These are phyloP conservation scores for Calyptomena viridis DNA, from an alignment of 2,113 vertebrate species.

Conservation along the genomic window DNA sequence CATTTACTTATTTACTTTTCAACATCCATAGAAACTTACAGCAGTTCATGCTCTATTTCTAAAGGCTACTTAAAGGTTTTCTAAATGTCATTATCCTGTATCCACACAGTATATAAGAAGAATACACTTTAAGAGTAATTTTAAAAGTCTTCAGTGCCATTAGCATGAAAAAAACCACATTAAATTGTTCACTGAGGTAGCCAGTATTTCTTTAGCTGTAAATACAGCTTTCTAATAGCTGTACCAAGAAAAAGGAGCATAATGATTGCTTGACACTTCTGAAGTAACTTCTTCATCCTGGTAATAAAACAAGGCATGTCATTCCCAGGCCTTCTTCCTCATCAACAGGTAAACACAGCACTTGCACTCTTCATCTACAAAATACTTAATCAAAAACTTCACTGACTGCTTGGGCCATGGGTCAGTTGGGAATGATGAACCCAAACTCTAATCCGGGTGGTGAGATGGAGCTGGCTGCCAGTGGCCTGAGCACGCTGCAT, in stretches of 20 bases:
- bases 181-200: background rate
- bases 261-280: background rate
- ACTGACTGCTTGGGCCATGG: background rate
- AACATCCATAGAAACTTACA: background rate
- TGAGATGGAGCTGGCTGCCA: background rate
- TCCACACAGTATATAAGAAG: background rate
- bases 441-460: background rate
- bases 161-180: background rate
- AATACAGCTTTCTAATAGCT: too few species aligned
- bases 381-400: background rate
- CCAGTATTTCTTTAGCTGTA: background rate
- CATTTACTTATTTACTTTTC: background rate
- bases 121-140: background rate
- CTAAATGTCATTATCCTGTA: background rate
- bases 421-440: background rate
- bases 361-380: background rate
- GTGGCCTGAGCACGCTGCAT: background rate
- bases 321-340: background rate
- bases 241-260: background rate
- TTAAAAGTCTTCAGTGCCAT: background rate
- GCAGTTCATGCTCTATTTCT: background rate
- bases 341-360: background rate
- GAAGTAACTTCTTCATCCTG: background rate
- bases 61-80: background rate
- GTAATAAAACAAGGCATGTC: background rate